Conservation (phyloP, 2,888 invertebrate species). For the Acrocera orbiculus region DNA sequence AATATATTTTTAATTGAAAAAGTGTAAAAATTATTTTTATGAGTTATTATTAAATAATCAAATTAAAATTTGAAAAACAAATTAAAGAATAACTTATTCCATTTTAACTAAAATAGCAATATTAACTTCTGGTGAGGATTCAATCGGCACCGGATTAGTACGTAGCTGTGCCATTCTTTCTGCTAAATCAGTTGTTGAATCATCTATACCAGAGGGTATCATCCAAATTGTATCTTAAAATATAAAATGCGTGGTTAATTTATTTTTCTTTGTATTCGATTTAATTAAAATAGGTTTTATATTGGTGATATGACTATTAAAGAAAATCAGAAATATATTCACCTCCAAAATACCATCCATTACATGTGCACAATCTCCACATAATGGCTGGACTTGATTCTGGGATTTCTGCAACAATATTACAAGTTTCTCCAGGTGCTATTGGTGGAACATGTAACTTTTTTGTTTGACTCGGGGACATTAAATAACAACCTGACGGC, state of each 20-base stretch:
- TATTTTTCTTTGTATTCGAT: neutral
- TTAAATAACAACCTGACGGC: conserved; percentile 71
- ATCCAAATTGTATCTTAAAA: conserved; percentile 35
- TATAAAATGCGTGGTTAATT: conserved; percentile 7
- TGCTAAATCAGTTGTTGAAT: conserved; percentile 25
- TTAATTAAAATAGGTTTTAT: no score
- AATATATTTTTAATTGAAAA: no score
- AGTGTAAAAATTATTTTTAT: no score
- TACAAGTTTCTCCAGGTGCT: conserved; percentile 56
- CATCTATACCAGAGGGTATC: conserved; percentile 25
- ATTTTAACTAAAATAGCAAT: no score
- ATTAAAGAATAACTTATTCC: no score
- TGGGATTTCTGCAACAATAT: conserved; percentile 48
- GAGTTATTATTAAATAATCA: no score
- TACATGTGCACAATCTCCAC: conserved; percentile 77
- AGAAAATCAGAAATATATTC: conserved; percentile 15
- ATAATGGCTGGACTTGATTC: conserved; percentile 71
- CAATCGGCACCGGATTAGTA: no score
- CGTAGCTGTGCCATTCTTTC: conserved; percentile 29
- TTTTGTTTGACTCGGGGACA: conserved; percentile 36
- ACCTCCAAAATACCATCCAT: conserved; percentile 89
- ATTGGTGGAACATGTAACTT: conserved; percentile 39
- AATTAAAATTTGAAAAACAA: no score
- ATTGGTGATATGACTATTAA: no score
- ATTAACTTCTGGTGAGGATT: no score